Base-by-base conservation (phyloP, 2,888 invertebrate species). In the Coremacera marginata region DNA sequence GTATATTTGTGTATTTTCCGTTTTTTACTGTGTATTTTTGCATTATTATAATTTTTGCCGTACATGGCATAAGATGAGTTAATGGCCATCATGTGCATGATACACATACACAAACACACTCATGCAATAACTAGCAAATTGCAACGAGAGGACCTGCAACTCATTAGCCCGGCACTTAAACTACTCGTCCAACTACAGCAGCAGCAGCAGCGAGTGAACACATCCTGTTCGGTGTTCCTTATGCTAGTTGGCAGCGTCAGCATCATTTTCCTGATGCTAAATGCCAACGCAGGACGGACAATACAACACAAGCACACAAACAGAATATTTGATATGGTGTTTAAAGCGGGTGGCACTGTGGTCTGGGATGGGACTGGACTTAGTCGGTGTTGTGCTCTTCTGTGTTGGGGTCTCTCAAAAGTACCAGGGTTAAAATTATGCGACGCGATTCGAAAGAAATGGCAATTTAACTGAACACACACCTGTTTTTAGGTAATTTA, bases 401-500 rank as follows among this genome's bases (percentile, higher is more conserved):
- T 31, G 5, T 16, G 49, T 22, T n/a, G 31, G 27, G 52, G 14
- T 27, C 27, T 27, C 68, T 27, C 65, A 25, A 16, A 31, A 57
- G 55, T 19, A 22, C 22, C 7, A 25, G 79, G 76, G 77, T 80
- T 79, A 77, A 82, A 82, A 83, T 82, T 79, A 82, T 83, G 82
- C 82, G 81, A 81, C 80, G 81, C 82, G 80, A 79, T 80, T 77
- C 76, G 71, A 79, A 81, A 82, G 82, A 82, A 83, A 82, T 82
- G 86, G 87, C 86, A 88, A 87, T 88, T 87, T 87, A 87, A 82
- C 81, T 80, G 83, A 82, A 82, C 81, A 85, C 83, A 86, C 89
- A 88, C 89, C 89, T 88, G 88, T 86, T 87, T 88, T 85, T 82
- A 83, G 84, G 89, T 86, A 88, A 87, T 89, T 89, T 88, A 88